A percentile compares a stretch with the other conserved stretches of the same genome.
Evolutionary conservation across 2,888 invertebrate genomes (phyloP).

Genomic region (Bibio marci): DNA sequence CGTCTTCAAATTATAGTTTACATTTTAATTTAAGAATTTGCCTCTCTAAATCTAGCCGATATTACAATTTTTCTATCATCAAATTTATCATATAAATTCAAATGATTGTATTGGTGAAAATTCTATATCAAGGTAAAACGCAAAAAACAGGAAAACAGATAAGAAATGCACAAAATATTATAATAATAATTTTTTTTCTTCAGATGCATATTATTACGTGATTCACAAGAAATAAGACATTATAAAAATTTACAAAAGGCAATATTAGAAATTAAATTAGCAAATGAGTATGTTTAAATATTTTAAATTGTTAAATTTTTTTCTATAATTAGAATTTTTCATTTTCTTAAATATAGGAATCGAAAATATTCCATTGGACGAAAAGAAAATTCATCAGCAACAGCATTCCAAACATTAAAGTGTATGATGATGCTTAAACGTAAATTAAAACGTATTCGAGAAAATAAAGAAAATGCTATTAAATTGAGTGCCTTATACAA

Average conservation of each 20-base stretch:
- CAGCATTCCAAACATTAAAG: conserved; percentile 29
- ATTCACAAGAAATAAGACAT: conserved; percentile 25
- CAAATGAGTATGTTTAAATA: conserved; percentile 13
- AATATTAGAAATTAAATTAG: conserved; percentile 25
- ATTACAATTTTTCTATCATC: conserved; percentile 27
- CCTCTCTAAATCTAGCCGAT: no score
- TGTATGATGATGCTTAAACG: conserved; percentile 29
- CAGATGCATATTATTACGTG: conserved; percentile 26
- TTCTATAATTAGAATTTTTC: no score
- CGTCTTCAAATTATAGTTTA: no score
- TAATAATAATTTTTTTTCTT: conserved; percentile 1
- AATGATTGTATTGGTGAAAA: conserved; percentile 27
- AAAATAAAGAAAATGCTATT: conserved; percentile 20
- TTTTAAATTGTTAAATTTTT: no score
- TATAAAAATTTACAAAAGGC: conserved; percentile 25
- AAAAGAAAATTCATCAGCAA: conserved; percentile 16
- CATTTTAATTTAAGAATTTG: no score
- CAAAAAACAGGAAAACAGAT: no score
- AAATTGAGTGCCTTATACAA: no score
- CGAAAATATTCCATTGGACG: background rate
- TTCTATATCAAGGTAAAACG: conserved; percentile 22
- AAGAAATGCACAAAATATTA: background rate
- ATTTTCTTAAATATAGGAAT: background rate
- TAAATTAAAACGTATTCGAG: conserved; percentile 28
- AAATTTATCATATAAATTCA: conserved; percentile 26